Evolutionary conservation across 1,140 invertebrate species (phyloP), one percentile per base, ranked within the genome.

Genomic region (Anoplolepis gracilipes): DNA sequence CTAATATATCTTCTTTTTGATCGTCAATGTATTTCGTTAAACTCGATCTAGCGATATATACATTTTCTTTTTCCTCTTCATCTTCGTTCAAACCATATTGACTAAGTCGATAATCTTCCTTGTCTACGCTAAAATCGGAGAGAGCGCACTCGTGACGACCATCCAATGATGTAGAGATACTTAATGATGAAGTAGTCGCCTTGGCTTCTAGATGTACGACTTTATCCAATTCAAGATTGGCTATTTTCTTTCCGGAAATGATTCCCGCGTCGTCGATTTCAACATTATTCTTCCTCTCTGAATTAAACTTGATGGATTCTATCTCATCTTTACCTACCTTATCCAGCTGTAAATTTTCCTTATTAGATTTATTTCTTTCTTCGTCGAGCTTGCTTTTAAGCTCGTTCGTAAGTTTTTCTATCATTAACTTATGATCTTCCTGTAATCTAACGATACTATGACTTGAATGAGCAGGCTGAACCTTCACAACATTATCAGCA

Each of bases 41-140:
- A 59, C 53, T 73, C 8, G 33, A 36, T 79, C 30, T 69, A 33
- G 77, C 64, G 33, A 33, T 69, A 82, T 22, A 59, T 36, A n/a
- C 1, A 73, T 25, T 28, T 46, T 62, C 39, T 19, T 53, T 36
- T 28, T 72, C 79, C 13, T 75, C 53, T 42, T 28, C 36, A 30
- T 75, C 22, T 13, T 75, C 73, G 4, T 89, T 67, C n/a, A 73
- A 76, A 10, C 61, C 85, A 13, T 89, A 89, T 11, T 86, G 67
- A 13, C 67, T 89, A 13, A 89, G 57, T 11, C 78, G 88, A 36
- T 90, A 89, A n/a, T 90, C 75, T 55, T 89, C 88, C 8, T 87
- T 89, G 19, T 89, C 88, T 28, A 89, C 73, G 55, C 73, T 89
- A 16, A 89, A 90, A 57, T 90, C 88, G 0, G 88, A 90, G 2